Conservation (phyloP, 1,140 invertebrate species). For the Drosophila albomicans region DNA sequence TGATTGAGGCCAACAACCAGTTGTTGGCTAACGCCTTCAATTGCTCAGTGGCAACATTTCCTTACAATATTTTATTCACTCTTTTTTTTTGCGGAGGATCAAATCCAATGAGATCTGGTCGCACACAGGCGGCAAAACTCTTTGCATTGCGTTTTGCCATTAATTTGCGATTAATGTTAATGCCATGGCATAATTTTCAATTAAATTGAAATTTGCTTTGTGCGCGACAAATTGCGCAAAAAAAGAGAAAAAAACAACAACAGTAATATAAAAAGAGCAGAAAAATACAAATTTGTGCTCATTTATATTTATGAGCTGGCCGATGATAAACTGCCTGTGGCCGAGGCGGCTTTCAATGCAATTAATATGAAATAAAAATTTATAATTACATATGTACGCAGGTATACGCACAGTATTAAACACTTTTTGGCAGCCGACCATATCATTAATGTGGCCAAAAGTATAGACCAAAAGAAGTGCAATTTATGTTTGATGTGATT, state of each 20-base stretch:
- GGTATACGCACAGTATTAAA: conserved; percentile 53
- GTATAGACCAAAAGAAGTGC: not conserved
- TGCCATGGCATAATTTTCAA: conserved; percentile 81
- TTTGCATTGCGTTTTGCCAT: conserved; percentile 41
- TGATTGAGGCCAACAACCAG: conserved; percentile 45
- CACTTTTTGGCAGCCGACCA: conserved; percentile 57
- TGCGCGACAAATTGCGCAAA: conserved; percentile 74
- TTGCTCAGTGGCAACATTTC: conserved; percentile 27
- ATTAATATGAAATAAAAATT: conserved; percentile 74
- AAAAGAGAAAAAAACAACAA: conserved; percentile 23
- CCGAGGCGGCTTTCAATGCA: conserved; percentile 67
- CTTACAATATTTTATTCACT: conserved; percentile 22
- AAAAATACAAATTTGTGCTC: conserved; percentile 50
- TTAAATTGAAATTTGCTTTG: conserved; percentile 83
- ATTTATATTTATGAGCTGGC: conserved; percentile 79
- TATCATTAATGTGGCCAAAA: conserved; percentile 28
- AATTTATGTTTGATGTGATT: conserved; percentile 9
- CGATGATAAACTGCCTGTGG: conserved; percentile 65
- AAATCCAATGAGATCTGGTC: not conserved
- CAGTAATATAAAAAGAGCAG: conserved; percentile 4
- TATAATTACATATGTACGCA: conserved; percentile 69
- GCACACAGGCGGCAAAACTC: not conserved
- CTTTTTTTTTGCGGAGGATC: not conserved
- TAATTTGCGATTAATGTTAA: conserved; percentile 72
- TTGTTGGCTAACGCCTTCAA: conserved; percentile 39